These are phyloP conservation scores for Scaptomyza hsui DNA, from an alignment of 1,140 invertebrate species.

Conservation along the genomic window DNA sequence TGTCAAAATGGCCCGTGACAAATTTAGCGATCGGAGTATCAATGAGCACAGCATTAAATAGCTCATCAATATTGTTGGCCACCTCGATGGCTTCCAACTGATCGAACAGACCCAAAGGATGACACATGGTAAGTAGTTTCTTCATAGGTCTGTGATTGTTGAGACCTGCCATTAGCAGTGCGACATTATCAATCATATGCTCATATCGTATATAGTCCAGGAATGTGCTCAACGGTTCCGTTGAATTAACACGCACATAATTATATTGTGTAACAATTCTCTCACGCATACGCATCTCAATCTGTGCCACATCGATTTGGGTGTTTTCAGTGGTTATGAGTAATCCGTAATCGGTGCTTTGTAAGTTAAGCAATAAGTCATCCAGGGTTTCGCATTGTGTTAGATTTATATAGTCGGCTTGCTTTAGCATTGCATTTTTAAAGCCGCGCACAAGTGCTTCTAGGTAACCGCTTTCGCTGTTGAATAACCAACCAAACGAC, in stretches of 20 bases:
- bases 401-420: conserved; percentile 98
- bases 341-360: conserved; percentile 99
- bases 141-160: conserved; percentile 98
- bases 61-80: conserved; percentile 97
- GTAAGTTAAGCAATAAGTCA: conserved; percentile 99
- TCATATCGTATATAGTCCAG: conserved; percentile 99
- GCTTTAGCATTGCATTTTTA: conserved; percentile 98
- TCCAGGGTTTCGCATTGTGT: conserved; percentile 99
- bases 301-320: conserved; percentile 97
- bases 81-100: conserved; percentile 99
- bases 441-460: conserved; percentile 99
- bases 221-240: conserved; percentile 98
- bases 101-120: conserved; percentile 99
- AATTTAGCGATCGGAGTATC: conserved; percentile 99
- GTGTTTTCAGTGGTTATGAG: conserved; percentile 97
- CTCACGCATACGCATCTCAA: conserved; percentile 98
- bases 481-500: conserved; percentile 83
- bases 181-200: conserved; percentile 99
- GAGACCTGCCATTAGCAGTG: conserved; percentile 99
- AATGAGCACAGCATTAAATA: conserved; percentile 99
- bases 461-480: conserved; percentile 98
- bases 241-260: conserved; percentile 98
- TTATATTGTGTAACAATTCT: conserved; percentile 99
- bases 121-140: conserved; percentile 98
- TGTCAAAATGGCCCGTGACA: conserved; percentile 98